Base-by-base conservation (phyloP, 2,888 invertebrate genomes). In the Heliothis peltigera region DNA sequence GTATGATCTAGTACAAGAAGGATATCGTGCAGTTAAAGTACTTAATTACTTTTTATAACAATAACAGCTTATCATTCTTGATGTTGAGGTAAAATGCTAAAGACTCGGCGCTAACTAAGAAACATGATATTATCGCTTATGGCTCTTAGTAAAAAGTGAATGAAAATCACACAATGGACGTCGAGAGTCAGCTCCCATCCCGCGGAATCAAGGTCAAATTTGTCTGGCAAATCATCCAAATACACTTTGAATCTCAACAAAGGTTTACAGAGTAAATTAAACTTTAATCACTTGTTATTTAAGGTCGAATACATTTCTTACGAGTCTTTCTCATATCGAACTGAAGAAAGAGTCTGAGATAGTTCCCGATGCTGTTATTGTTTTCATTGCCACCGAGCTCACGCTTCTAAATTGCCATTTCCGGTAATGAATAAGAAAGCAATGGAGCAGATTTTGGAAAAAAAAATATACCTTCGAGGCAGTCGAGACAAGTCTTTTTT, bases 141-240 rank as follows among this genome's bases (percentile, higher is more conserved):
- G 75, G 59, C 71, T 74, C 70, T 72, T 76, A 83, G 89, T 91
- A 92, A 92, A 92, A 92, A 92, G 90, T 89, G 89, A 92, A 91
- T 92, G 88, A 92, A 84, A 90, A 88, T 84, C 83, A 81, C 73
- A 92, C 91, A 92, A 93, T 91, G 81, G 85, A 72, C 73, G 85
- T 89, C 83, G 89, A 91, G 89, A 90, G 91, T 88, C 81, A 83
- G 88, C 87, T 90, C 90, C 86, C 90, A 88, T 86, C 83, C 78
- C 83, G 55, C 84, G 81, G 91, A 92, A 93, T 93, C 92, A 92
- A 90, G 93, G 93, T 94, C 91, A 91, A 90, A 90, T 89, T 91
- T 88, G 89, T 91, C 91, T 89, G 86, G 89, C 86, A 87, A 92
- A 89, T 90, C 89, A 88, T 88, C 88, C 84, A 86, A 88, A 89